phyloP scores from a whole-genome alignment of 2,797 vertebrate genomes.

The Lemur catta region DNA sequence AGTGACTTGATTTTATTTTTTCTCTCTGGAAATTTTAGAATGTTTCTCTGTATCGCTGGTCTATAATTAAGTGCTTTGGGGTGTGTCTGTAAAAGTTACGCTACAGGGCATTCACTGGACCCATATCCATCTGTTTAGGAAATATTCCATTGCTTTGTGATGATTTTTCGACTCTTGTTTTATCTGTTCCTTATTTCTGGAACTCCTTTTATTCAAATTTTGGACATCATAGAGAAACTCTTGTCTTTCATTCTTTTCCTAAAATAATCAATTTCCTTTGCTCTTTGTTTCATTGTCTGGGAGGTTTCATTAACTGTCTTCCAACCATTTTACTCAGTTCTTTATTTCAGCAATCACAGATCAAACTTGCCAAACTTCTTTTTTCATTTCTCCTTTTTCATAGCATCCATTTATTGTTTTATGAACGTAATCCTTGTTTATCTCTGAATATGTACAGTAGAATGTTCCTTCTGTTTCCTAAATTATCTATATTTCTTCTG shows the following conservation, averaged over 20 bases:
- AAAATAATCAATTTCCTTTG: not conserved
- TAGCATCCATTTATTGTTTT: not conserved
- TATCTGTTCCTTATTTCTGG: not conserved
- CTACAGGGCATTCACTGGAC: not conserved
- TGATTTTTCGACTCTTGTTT: not conserved
- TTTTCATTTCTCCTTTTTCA: slow-evolving; percentile 10
- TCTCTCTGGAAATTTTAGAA: not conserved
- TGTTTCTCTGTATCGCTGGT: not conserved
- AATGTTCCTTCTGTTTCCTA: not conserved
- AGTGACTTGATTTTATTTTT: not conserved
- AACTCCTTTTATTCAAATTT: not conserved
- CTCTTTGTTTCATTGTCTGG: not conserved
- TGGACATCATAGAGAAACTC: not conserved
- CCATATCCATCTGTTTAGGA: not conserved
- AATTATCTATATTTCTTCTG: not conserved
- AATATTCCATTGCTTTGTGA: not conserved
- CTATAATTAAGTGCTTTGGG: not conserved
- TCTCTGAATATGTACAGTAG: not conserved
- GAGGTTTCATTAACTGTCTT: not conserved
- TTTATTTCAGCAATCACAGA: not conserved
- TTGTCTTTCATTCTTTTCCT: not conserved
- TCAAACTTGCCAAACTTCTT: not conserved
- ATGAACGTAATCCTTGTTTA: not conserved
- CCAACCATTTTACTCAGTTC: not conserved
- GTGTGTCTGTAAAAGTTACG: not conserved